Conservation (phyloP, 1,140 invertebrate species). For the Brachionus sp. region DNA sequence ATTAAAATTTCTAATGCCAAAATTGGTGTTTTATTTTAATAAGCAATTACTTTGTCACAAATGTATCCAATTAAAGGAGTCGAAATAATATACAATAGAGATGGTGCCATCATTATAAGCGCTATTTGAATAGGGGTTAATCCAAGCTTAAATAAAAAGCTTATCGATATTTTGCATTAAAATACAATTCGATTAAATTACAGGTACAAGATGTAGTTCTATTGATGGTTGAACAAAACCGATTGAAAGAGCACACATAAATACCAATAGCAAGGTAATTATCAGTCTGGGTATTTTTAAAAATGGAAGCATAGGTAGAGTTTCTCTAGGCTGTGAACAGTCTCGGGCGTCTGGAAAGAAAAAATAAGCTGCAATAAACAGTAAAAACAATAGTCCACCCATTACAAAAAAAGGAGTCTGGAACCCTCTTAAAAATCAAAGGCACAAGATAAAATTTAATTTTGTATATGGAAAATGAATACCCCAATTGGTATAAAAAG, state of each 20-base stretch:
- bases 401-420: conserved; percentile 30
- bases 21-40: not conserved
- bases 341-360: conserved; percentile 2
- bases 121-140: conserved; percentile 24
- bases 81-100: conserved; percentile 2
- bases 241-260: conserved; percentile 18
- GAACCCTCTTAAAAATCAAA: conserved; percentile 13
- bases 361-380: conserved; percentile 1
- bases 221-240: conserved; percentile 41
- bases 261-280: not conserved
- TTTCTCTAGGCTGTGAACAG: not conserved
- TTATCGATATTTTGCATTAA: not conserved
- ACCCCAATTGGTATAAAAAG: conserved; percentile 39
- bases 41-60: conserved; percentile 23
- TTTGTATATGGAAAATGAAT: not conserved
- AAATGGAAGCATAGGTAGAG: conserved; percentile 9
- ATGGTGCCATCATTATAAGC: conserved; percentile 1
- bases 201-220: conserved; percentile 26
- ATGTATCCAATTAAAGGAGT: conserved; percentile 23
- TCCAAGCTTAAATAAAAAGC: not conserved
- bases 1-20: not conserved
- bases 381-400: conserved; percentile 19
- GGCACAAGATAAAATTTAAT: not conserved
- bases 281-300: conserved; percentile 38
- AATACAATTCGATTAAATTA: not conserved